Base-by-base conservation (phyloP, 2,797 vertebrate genomes). In the Staurois parvus region DNA sequence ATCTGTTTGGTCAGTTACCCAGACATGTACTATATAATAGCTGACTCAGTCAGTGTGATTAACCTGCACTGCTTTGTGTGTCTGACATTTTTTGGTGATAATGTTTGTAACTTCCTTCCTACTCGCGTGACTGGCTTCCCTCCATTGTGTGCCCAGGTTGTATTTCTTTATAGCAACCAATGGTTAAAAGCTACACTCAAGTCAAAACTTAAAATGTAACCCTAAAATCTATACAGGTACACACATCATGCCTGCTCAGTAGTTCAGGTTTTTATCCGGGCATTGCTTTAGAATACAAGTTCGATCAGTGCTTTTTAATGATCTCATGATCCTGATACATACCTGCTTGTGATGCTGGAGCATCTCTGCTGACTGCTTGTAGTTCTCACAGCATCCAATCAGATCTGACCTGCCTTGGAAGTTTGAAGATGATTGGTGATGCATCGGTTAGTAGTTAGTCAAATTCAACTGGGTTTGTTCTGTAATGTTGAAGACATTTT, bases 41-140 rank as follows among this genome's bases (percentile, higher is more conserved):
- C 26, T 40, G 15, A 69, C 15, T 59, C 52, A 56, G 52, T 21
- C 21, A 7, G 9, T 26, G 4, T 24, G 42, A 34, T 69, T 13
- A 32, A 17, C 9, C 30, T 17, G 11, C 7, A 4, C 75, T 48
- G 42, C 1, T 32, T 24, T 21, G 69, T 74, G 59, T 40, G 4
- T 30, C 8, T 48, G 29, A 66, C 79, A 68, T 83, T 70, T 75
- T 15, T 66, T 78, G 79, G 40, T 59, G 70, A n/a, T 56, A 56
- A 86, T 79, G 30, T 83, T 69, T 74, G 68, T 37, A 29, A 87
- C 62, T 83, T 87, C 81, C 81, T 79, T 83, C 85, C 81, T 68
- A 70, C 21, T 56, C 32, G 42, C 9, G 42, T 74, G 76, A 87
- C 32, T 21, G 42, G 15, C 37, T 66, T 87, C 85, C 81, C 28